A percentile compares a stretch with the other conserved stretches of the same genome.
Evolutionary conservation across 2,797 vertebrate species (phyloP).

Genomic region (Helostoma temminkii): DNA sequence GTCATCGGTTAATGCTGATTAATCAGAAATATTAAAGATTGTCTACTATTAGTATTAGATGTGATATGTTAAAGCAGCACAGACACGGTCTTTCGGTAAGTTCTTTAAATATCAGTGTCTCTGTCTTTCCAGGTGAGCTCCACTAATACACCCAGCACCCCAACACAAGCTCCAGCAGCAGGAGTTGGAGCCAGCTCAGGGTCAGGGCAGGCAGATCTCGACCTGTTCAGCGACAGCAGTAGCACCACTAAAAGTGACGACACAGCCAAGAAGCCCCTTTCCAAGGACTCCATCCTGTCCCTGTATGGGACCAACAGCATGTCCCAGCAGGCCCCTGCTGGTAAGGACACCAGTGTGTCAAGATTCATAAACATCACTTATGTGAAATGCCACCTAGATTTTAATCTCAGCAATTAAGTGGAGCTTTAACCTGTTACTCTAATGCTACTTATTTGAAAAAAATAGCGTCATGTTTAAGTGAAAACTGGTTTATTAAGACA

Average conservation of each 20-base stretch:
- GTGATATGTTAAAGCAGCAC: not conserved
- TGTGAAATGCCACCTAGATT: not conserved
- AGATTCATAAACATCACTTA: not conserved
- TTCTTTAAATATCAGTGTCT: not conserved
- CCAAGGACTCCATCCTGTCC: slow-evolving; percentile 99
- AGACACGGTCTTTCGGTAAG: not conserved
- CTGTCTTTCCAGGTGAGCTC: slow-evolving; percentile 84
- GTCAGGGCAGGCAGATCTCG: slow-evolving; percentile 88
- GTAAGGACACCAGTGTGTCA: slow-evolving; percentile 68
- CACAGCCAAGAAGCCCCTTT: slow-evolving; percentile 92
- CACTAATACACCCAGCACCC: slow-evolving; percentile 79
- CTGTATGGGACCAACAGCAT: slow-evolving; percentile 92
- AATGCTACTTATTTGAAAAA: not conserved
- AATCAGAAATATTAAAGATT: too few relatives aligned
- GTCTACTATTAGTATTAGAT: too few relatives aligned
- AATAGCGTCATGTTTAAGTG: too few relatives aligned
- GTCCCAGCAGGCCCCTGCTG: slow-evolving; percentile 89
- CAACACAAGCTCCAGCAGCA: slow-evolving; percentile 78
- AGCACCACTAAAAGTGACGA: slow-evolving; percentile 91
- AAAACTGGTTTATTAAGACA: too few relatives aligned
- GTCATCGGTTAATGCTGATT: too few relatives aligned
- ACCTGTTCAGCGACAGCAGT: slow-evolving; percentile 92
- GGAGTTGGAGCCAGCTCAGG: slow-evolving; percentile 80
- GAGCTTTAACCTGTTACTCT: not conserved
- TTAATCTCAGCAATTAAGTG: not conserved